Base-by-base conservation (phyloP, 2,888 invertebrate genomes). In the Laspeyria flexula region DNA sequence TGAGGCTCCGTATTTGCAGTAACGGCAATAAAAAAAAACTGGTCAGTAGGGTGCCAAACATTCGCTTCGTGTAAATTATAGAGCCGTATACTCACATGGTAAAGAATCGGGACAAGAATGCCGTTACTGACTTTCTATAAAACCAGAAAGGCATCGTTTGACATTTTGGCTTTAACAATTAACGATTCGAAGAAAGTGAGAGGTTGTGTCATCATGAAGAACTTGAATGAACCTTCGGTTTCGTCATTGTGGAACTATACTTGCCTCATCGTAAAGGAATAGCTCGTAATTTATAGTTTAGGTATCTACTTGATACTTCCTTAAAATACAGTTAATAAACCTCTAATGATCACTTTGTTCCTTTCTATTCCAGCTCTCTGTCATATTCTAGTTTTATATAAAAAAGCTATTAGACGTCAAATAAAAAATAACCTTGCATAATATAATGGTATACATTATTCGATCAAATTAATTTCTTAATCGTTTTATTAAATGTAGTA, bases 101-200 rank as follows among this genome's bases (percentile, higher is more conserved):
- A 27, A 31, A 13, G 37, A 61, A 54, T 25, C 39, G 52, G 51
- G 39, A 40, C 62, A 54, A 31, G 45, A 41, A 52, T 27, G 39
- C 52, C 52, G 54, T 56, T 53, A 53, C 29, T 25, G 30, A 62
- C 56, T 47, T 61, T 59, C 58, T 48, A 60, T 41, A 45, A 45
- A 46, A 48, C 50, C 23, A 49, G 37, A 41, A 52, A 41, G 37
- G 16, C 29, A 38, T 18, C 27, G 7, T 39, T 29, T 53, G 31
- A 46, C 30, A 54, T 23, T 54, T 51, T 10, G 34, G 13, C 13
- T 12, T 40, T 15, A 50, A 43, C 61, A 46, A 49, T 52, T 27
- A 21, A 34, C 38, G 43, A 43, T 43, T 13, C 33, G 37, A 35
- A 15, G 40, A 51, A 49, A 47, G 50, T 50, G 18, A 44, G 12